Evolutionary conservation across 2,113 vertebrate species (phyloP), one percentile per base, ranked within the genome.

Genomic region (Lasiurus cinereus): DNA sequence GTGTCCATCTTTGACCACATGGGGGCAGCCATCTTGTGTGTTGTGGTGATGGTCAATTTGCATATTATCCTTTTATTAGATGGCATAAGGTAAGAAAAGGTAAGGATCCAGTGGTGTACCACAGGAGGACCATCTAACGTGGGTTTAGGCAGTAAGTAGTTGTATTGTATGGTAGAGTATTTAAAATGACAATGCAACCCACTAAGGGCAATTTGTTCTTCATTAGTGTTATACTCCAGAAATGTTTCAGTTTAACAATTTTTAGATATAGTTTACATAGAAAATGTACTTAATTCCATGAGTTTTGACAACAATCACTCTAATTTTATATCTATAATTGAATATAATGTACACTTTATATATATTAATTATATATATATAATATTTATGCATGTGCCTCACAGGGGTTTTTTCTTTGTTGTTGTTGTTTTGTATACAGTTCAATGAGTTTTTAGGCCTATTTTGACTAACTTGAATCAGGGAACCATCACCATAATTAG

Each of bases 281-380:
- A 89, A 67, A 27, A 73, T 85, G 67, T 29, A 72, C 22, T 88
- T 64, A 77, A 84, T 66, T 52, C 12, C 39, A 8, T 43, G 48
- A 33, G 19, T 77, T 84, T 83, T 90, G 27, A 79, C 43, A 95
- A 80, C 43, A 95, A 27, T 27, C 62, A 64, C 62, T 64, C 29
- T 31, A 14, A 29, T 64, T 64, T 62, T 62, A 62, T 24, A 29
- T 46, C 39, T 29, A 16, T 59, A 56, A 77, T 79, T 79, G 4
- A 54, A 22, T 54, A 52, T 21, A 52, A 78, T 54, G 52, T 54
- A 24, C 36, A 33, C 4, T 24, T 54, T 54, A 0, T 22, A 54
- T 54, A 22, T n/a, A 70, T 78, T 50, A n/a, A 52, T 77, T 79
- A 11, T 24, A 79, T 36, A 39, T 56, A 52, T 67, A 33, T 31